Evolutionary conservation across 2,797 vertebrate species (phyloP), one percentile per base, ranked within the genome.

Genomic region (Decapterus maruadsi): DNA sequence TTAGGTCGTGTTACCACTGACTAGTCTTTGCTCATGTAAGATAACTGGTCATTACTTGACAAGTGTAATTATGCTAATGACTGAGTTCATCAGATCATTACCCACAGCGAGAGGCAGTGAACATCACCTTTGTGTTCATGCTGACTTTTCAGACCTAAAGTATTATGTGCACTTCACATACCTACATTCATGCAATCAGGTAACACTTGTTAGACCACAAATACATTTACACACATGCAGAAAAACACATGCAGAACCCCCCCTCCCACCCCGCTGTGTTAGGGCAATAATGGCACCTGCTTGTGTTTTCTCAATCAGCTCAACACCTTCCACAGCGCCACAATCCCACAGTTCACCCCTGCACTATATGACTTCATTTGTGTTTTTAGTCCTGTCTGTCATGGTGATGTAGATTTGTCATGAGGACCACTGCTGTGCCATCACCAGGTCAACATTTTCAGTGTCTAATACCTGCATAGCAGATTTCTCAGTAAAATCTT

Each of bases 31-130:
- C 22, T 26, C 19, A 34, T 68, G 53, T 53, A 26, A n/a, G 63
- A 57, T 42, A 57, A 62, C 57, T 53, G 55, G 12, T 50, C 20
- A 4, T 36, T 50, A 75, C 50, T 46, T 58, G 63, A 20, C 16
- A 10, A 31, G 29, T 26, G 31, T 72, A 74, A 68, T 80, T 68
- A 70, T 48, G 19, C 22, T 19, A 60, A 45, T 75, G 73, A 83
- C 75, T 69, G 48, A 66, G 42, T 69, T 86, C 20, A 83, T 83
- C 65, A 40, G 64, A 34, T 62, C 22, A 72, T 80, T 74, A 65
- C 79, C 46, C 31, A 54, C 60, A 17, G 72, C 58, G 48, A 29
- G 59, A 72, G 56, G 59, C 61, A 12, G 11, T 14, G 40, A 55
- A 36, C 34, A 8, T 55, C 2, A 3, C 61, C 36, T 19, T 56